Percentiles rank a stretch among this genome's conserved stretches.
Evolutionary conservation across 1,140 invertebrate species (phyloP).

Genomic region (Metaphire vulgaris): DNA sequence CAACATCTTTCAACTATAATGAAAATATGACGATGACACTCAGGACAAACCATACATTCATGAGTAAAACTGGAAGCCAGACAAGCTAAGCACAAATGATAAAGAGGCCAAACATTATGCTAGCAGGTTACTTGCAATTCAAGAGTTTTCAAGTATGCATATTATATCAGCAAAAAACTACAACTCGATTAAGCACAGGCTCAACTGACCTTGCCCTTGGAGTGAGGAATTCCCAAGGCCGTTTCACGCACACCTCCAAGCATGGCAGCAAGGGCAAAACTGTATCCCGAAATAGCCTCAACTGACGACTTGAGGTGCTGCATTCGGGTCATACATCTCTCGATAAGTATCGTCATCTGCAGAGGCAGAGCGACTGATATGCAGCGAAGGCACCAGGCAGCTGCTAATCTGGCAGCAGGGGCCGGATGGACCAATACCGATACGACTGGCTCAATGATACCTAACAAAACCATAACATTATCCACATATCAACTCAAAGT

Average conservation of each 20-base stretch:
- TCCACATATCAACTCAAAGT: too few species aligned
- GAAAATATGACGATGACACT: too few species aligned
- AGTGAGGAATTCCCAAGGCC: conserved; percentile 86
- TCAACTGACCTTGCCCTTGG: conserved; percentile 82
- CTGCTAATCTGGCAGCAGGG: conserved; percentile 79
- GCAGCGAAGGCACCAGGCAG: conserved; percentile 80
- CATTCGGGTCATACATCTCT: conserved; percentile 60
- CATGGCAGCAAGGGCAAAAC: conserved; percentile 83
- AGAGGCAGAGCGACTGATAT: conserved; percentile 73
- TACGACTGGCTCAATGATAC: conserved; percentile 62
- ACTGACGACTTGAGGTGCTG: conserved; percentile 83
- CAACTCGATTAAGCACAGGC: too few species aligned
- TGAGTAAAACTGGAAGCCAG: too few species aligned
- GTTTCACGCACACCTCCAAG: conserved; percentile 83
- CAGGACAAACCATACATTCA: too few species aligned
- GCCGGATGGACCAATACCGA: conserved; percentile 86
- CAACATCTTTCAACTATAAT: too few species aligned
- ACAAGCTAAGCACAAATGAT: too few species aligned
- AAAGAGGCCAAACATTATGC: too few species aligned
- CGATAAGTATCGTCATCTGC: conserved; percentile 84
- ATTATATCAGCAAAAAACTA: too few species aligned
- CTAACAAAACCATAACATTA: too few species aligned
- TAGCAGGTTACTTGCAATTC: too few species aligned
- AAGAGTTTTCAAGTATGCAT: too few species aligned
- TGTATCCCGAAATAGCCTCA: conserved; percentile 89